Evolutionary conservation across 2,113 vertebrate genomes (phyloP).

Genomic region (Platysteira castanea): DNA sequence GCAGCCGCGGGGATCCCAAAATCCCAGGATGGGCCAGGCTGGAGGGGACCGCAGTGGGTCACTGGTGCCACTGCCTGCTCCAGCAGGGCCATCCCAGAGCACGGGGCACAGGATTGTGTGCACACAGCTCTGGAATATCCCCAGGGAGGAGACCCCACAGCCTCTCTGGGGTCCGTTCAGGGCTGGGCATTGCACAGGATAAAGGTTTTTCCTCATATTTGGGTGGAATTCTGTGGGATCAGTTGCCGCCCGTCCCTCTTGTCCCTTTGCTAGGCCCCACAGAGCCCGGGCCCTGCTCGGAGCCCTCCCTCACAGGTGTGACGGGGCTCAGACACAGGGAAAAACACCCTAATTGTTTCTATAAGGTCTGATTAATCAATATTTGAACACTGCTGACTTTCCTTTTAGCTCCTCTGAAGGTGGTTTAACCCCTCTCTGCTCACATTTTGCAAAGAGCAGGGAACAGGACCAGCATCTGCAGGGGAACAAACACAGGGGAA

Average conservation of each 20-base stretch:
- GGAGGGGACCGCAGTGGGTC: not conserved
- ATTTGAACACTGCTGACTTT: not conserved
- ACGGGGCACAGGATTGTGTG: not conserved
- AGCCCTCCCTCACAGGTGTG: not conserved
- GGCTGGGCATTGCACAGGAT: rapidly evolving
- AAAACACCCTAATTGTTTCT: rapidly evolving
- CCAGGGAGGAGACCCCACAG: not conserved
- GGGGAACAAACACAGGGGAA: not conserved
- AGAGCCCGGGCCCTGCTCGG: not conserved
- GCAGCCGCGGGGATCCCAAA: not conserved
- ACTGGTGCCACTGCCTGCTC: not conserved
- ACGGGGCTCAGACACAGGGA: not conserved
- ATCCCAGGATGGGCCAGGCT: not conserved
- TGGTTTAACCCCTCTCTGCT: not conserved
- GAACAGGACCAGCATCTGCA: not conserved
- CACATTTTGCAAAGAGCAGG: not conserved
- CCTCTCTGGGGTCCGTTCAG: not conserved
- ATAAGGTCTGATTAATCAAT: too few relatives aligned
- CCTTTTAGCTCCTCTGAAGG: not conserved
- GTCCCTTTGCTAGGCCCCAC: not conserved
- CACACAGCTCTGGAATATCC: not conserved
- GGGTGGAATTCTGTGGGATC: not conserved
- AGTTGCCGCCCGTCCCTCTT: not conserved
- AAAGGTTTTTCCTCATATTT: not conserved
- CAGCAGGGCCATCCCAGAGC: not conserved